phyloP scores from a whole-genome alignment of 2,797 vertebrate genomes.

The Perdix hodgsoniae region DNA sequence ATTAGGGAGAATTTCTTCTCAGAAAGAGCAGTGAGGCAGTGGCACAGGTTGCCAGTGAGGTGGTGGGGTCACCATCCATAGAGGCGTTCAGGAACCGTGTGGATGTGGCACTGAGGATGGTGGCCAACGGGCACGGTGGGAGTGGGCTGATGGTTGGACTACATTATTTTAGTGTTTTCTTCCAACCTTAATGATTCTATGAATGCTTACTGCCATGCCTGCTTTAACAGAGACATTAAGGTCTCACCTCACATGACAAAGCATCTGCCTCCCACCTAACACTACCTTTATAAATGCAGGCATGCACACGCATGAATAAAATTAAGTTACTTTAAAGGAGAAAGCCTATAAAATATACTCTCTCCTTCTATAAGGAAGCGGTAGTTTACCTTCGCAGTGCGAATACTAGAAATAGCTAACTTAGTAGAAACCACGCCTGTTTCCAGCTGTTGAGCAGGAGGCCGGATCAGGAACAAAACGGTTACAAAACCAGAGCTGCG shows the following conservation, averaged over 20 bases:
- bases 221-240: not conserved
- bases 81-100: no score
- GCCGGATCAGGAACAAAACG: fast-evolving
- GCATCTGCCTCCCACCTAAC: not conserved
- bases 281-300: not conserved
- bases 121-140: no score
- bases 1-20: no score
- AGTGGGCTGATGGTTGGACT: no score
- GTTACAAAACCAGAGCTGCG: not conserved
- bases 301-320: not conserved
- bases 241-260: not conserved
- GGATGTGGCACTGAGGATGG: no score
- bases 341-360: fast-evolving
- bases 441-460: fast-evolving
- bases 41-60: no score
- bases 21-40: no score
- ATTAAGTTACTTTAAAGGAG: not conserved
- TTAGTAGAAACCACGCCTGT: fast-evolving
- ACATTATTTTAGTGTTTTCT: no score
- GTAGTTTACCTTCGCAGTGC: not conserved
- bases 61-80: no score
- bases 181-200: no score
- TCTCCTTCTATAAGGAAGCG: not conserved
- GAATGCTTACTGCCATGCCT: no score
- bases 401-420: not conserved